Conservation (phyloP, 2,888 invertebrate genomes). For the Pimpla rufipes region DNA sequence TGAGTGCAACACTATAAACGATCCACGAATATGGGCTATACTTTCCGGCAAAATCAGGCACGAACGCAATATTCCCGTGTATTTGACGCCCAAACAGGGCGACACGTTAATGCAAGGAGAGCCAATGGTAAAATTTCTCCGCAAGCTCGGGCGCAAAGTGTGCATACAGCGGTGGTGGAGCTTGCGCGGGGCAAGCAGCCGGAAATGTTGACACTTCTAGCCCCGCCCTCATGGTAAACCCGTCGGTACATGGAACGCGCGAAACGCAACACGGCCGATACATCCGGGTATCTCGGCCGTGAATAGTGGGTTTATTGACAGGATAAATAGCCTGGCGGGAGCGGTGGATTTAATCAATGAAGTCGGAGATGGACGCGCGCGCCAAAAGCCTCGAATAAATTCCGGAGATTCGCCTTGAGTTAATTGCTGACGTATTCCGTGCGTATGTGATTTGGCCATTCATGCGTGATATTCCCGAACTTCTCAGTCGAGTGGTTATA, state of each 20-base stretch:
- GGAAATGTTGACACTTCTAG: conserved; percentile 6
- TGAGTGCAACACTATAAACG: no score
- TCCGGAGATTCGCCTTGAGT: conserved; percentile 12
- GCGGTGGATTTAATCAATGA: conserved; percentile 18
- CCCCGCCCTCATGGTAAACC: background rate
- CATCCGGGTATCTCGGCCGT: background rate
- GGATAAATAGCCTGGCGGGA: conserved; percentile 15
- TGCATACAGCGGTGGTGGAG: background rate
- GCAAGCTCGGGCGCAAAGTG: background rate
- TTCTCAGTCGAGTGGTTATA: conserved; percentile 15
- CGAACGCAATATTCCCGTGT: background rate
- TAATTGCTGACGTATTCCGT: conserved; percentile 14
- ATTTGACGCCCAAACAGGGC: background rate
- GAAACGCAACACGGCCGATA: background rate
- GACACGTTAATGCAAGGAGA: background rate
- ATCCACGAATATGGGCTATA: no score
- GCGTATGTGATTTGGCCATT: conserved; percentile 31
- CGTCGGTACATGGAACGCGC: background rate
- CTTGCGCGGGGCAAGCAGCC: conserved; percentile 3
- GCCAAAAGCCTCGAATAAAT: conserved; percentile 11
- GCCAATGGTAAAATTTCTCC: background rate
- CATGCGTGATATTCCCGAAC: conserved; percentile 36
- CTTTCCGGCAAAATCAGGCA: no score
- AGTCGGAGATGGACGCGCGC: background rate
- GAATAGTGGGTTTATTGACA: conserved; percentile 29